Base-by-base conservation (phyloP, 2,113 vertebrate species). In the Aldabrachelys gigantea region DNA sequence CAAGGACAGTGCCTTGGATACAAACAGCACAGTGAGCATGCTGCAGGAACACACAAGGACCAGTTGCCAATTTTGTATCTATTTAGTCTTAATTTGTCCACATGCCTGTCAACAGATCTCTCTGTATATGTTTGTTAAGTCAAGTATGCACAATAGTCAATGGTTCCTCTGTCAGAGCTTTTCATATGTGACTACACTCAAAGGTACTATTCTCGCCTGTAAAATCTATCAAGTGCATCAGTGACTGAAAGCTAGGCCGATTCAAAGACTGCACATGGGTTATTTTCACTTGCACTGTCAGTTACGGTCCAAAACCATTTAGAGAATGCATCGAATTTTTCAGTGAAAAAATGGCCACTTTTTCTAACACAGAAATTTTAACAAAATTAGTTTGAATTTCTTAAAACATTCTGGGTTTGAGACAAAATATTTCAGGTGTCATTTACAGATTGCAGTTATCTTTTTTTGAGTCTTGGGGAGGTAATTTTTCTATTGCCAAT, bases 141-240 rank as follows among this genome's bases (percentile, higher is more conserved):
- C 21, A 62, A 31, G 29, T 75, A 75, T 52, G 5, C 1, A 14
- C 27, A 29, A 5, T 62, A 49, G 52, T 49, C 27, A 72, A 49
- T 16, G 24, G 4, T 13, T 91, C 6, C 49, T 80, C 0, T 4
- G 1, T 12, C 49, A 82, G 78, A 89, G 52, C 21, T 88, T 29
- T 24, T 89, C 6, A 3, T 6, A 12, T 65, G n/a, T 31, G 47
- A 25, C 0, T 3, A 91, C 49, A 47, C 7, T 11, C 80, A 81
- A 53, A 12, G 41, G 44, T 62, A 31, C 16, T 0, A 0, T 0
- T 80, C 52, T 54, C 9, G 17, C 11, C 53, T 22, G 25, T 13
- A 72, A 84, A 86, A 82, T 21, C 10, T n/a, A 25, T 49, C 35
- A 35, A 80, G 88, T 17, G 10, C 10, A 44, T 86, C 65, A 11